phyloP scores from a whole-genome alignment of 1,140 invertebrate species.

The Diorhabda elongata region DNA sequence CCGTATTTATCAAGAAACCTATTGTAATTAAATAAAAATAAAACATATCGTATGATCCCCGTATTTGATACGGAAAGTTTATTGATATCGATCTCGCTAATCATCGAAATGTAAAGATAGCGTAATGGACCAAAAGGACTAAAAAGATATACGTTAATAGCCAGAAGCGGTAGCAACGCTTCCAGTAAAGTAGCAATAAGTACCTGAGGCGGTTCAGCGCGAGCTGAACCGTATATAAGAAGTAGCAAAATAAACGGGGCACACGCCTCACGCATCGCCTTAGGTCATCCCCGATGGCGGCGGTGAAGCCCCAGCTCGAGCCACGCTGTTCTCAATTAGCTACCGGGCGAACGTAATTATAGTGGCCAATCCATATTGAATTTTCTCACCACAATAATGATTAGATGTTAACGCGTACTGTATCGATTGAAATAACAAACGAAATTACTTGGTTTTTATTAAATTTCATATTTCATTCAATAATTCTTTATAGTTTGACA shows the following conservation, averaged over 20 bases:
- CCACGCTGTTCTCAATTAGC: constrained; percentile 11
- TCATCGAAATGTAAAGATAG: background rate
- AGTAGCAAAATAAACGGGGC: constrained; percentile 15
- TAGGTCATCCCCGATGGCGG: constrained; percentile 6
- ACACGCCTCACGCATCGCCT: constrained; percentile 22
- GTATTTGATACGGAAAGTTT: too few species aligned
- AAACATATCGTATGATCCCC: too few species aligned
- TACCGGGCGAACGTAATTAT: constrained; percentile 15
- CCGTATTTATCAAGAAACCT: too few species aligned
- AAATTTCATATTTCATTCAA: too few species aligned
- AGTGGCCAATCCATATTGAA: constrained; percentile 13
- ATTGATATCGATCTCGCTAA: background rate
- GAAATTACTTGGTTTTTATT: too few species aligned
- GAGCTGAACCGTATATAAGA: background rate
- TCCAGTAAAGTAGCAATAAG: background rate
- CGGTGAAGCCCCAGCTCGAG: constrained; percentile 3
- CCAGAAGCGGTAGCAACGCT: background rate
- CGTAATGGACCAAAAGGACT: background rate
- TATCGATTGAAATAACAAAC: background rate
- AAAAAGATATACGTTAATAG: background rate
- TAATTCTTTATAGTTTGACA: too few species aligned
- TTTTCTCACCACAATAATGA: constrained; percentile 6
- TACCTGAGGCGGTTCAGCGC: background rate
- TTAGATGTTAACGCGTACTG: background rate
- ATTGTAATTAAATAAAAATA: too few species aligned